Base-by-base conservation (phyloP, 2,113 vertebrate genomes). In the Rhinogobius similis region DNA sequence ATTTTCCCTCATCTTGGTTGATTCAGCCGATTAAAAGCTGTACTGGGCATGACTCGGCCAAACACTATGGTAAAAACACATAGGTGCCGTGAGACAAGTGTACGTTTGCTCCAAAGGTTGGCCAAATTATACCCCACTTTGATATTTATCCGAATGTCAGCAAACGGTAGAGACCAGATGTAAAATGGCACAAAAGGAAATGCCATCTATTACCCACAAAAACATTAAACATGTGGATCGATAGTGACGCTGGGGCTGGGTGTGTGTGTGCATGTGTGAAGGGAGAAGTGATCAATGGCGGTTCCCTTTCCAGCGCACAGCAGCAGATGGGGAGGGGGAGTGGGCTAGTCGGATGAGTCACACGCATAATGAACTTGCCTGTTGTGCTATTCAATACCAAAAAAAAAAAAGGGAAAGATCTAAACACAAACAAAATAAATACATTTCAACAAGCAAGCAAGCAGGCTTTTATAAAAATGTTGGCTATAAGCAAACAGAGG, bases 261-360 rank as follows among this genome's bases (percentile, higher is more conserved):
- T 91, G 90, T 89, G 87, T 90, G 92, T 68, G 85, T 92, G 91
- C 88, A 90, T 90, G 88, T 90, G 89, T 83, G 89, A 87, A 89
- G 85, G 86, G 89, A 90, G 88, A 88, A 89, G 90, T 92, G 92
- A 92, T 93, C 91, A 91, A 93, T 93, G 92, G 88, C 89, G 83
- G 89, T 92, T 92, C 89, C 89, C 87, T 86, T 86, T 91, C 88
- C 90, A 90, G 88, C 79, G 85, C 90, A 85, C 90, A 91, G 90
- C 87, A 91, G 90, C 90, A 87, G 90, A 92, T 86, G 88, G 88
- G 88, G 88, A 92, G 91, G 91, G 89, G 90, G 92, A 90, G 90
- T 91, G 88, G 89, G 93, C 87, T 86, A 89, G 89, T 82, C 89
- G 87, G 90, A 93, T 93, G 92, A 93, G 86, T 93, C 92, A 94